Evolutionary conservation across 2,888 invertebrate genomes (phyloP).

Genomic region (Brachypalpus laphriformis): DNA sequence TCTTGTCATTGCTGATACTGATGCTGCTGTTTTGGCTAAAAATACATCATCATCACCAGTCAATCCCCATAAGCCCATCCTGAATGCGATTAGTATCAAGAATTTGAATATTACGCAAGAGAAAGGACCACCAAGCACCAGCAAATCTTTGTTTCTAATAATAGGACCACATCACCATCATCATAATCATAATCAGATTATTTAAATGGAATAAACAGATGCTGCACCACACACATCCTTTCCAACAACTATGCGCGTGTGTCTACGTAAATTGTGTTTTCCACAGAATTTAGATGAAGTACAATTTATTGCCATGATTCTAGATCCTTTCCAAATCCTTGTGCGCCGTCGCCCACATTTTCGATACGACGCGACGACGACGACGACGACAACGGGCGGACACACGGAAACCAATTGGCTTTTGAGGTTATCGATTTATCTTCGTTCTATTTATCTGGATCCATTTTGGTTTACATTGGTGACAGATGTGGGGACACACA

Average conservation of each 20-base stretch:
- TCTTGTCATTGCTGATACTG: constrained; percentile 7
- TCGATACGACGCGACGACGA: too few species aligned
- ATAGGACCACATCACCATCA: constrained; percentile 24
- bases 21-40: not conserved
- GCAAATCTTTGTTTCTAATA: constrained; percentile 12
- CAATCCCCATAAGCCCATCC: not conserved
- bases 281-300: not conserved
- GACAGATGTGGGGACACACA: not conserved
- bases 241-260: not conserved
- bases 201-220: constrained; percentile 48
- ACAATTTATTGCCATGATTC: constrained; percentile 17
- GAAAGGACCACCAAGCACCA: not conserved
- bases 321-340: not conserved
- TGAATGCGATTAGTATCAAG: constrained; percentile 15
- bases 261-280: not conserved
- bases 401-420: constrained; percentile 7
- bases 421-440: constrained; percentile 21
- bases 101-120: not conserved
- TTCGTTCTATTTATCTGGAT: not conserved
- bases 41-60: constrained; percentile 1
- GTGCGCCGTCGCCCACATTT: not conserved
- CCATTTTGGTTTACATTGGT: not conserved
- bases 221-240: constrained; percentile 17
- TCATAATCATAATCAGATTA: constrained; percentile 49
- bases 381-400: not conserved